Evolutionary conservation across 2,797 vertebrate species (phyloP), one percentile per base, ranked within the genome.

Genomic region (Urosaurus nigricauda): DNA sequence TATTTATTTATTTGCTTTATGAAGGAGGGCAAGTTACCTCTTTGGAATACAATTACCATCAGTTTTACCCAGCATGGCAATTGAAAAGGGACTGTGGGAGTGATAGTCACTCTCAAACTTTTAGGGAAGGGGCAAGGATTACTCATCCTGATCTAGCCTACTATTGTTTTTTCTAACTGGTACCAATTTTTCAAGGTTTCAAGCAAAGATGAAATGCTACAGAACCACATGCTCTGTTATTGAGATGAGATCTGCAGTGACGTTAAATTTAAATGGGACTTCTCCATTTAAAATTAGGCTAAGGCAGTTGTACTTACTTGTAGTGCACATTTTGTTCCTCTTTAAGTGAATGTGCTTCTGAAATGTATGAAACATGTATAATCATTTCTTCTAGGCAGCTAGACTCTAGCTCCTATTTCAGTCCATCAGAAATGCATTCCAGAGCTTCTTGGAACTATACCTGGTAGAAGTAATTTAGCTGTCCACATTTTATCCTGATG

Each of bases 401-500:
- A 65, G 7, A 65, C 8, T 40, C 4, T 37, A 71, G 6, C 16
- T 71, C 35, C 26, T 68, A 17, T 17, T n/a, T 71, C 65, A 87
- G 19, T 11, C 32, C 35, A 78, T 84, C 47, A 78, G 47, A 37
- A 84, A 79, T 40, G 51, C 35, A 70, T 79, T 47, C 74, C 65
- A 68, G 51, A 58, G 19, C 29, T 13, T 35, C 26, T 70, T 79
- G 65, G 63, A 84, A 80, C 9, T 2, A 71, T 87, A 87, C 78
- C 78, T 84, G 26, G 47, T 78, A 58, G 35, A 58, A 79, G 24
- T 58, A 74, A 26, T 79, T 84, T 71, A 58, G 29, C 75, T 88
- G 35, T 79, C 35, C 29, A 51, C 26, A 79, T 79, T 79, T 71
- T 84, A 58, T 58, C 51, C 75, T 88, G 74, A 88, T 88, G 74